Percentiles rank a stretch among this genome's conserved stretches.
phyloP scores from a whole-genome alignment of 2,797 vertebrate genomes.

The Arctocebus calabarensis region DNA sequence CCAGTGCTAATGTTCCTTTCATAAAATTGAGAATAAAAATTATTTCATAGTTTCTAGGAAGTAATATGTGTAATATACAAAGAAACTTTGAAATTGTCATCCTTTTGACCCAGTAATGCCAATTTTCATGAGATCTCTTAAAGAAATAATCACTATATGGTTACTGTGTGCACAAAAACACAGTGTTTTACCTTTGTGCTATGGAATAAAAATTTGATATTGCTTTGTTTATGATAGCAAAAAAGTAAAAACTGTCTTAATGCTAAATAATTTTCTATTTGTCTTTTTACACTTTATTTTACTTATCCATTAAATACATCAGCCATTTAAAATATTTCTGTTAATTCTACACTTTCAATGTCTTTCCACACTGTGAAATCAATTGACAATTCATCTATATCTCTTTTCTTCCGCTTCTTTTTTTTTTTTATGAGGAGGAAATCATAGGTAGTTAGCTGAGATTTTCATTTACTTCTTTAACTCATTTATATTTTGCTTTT shows the following conservation, averaged over 20 bases:
- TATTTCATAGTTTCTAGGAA: neutral
- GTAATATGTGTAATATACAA: neutral
- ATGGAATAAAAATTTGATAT: too few species aligned
- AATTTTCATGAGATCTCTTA: neutral
- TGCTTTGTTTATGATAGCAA: neutral
- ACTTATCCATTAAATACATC: neutral
- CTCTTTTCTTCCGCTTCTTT: neutral
- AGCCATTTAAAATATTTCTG: neutral
- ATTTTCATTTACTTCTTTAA: neutral
- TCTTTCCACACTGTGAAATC: neutral
- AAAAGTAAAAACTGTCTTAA: neutral
- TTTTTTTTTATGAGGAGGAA: neutral
- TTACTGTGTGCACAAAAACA: neutral
- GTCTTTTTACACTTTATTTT: neutral
- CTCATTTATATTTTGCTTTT: neutral
- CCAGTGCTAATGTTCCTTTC: neutral
- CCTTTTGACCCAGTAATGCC: conserved; percentile 9
- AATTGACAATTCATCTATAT: neutral
- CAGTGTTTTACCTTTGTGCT: too few species aligned
- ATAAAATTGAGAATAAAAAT: neutral
- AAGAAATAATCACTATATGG: neutral
- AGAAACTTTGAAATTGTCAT: neutral
- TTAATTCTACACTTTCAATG: neutral
- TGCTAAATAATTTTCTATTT: neutral
- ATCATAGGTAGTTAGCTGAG: neutral